These are phyloP conservation scores for Lophura nycthemera DNA, from an alignment of 2,113 vertebrate species.

Conservation along the genomic window DNA sequence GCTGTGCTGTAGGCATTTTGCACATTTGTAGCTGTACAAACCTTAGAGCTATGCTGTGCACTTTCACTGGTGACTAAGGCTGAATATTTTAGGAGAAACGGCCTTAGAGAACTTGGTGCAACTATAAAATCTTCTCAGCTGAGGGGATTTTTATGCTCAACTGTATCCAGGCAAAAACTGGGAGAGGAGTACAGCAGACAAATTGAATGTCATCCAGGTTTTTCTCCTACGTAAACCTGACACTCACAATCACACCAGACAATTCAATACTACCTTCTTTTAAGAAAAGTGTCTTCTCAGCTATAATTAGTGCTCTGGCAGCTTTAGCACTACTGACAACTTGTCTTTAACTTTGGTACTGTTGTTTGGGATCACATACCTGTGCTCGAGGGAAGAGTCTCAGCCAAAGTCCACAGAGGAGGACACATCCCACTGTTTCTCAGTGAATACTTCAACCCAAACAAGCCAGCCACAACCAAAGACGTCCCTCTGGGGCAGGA, in stretches of 20 bases:
- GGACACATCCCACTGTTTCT: not conserved
- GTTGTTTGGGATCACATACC: rapidly evolving
- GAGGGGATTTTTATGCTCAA: not conserved
- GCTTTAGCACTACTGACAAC: not conserved
- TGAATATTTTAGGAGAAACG: not conserved
- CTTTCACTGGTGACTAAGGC: not conserved
- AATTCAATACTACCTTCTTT: not conserved
- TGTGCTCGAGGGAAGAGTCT: not conserved
- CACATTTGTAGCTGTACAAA: rapidly evolving
- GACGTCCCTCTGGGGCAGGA: no score
- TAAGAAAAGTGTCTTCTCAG: not conserved
- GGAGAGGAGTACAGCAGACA: not conserved
- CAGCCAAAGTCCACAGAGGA: not conserved
- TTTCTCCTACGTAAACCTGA: not conserved
- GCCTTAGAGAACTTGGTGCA: not conserved
- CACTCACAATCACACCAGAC: rapidly evolving
- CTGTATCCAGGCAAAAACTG: not conserved
- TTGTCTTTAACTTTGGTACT: rapidly evolving
- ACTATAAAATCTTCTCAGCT: not conserved
- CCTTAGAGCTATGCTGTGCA: rapidly evolving
- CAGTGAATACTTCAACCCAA: rapidly evolving
- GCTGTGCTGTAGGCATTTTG: not conserved
- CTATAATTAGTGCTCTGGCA: not conserved
- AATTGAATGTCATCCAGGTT: rapidly evolving
- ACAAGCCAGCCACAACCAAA: not conserved